Evolutionary conservation across 2,888 invertebrate genomes (phyloP).

Genomic region (Adela reaumurella): DNA sequence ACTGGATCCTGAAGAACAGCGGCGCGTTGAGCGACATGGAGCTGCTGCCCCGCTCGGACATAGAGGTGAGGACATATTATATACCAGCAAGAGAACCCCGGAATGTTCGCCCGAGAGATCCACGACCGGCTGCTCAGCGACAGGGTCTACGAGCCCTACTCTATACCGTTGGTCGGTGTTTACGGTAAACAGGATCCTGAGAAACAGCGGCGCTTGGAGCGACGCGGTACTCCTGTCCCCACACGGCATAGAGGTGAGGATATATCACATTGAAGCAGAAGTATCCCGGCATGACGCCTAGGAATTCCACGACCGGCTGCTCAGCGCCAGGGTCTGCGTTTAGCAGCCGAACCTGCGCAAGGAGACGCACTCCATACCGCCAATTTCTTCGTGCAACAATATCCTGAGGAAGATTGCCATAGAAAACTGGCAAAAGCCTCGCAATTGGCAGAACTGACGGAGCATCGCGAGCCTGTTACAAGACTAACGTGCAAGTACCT

Average conservation of each 20-base stretch:
- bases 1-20: constrained; percentile 86
- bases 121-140: constrained; percentile 84
- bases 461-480: no score
- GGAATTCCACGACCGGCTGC: constrained; percentile 90
- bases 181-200: constrained; percentile 88
- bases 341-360: no score
- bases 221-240: constrained; percentile 42
- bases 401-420: constrained; percentile 89
- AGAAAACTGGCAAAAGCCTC: no score
- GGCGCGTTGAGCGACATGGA: constrained; percentile 74
- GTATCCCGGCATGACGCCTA: constrained; percentile 94
- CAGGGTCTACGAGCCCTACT: constrained; percentile 85
- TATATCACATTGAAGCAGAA: no score
- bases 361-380: constrained; percentile 88
- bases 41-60: background rate
- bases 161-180: constrained; percentile 92
- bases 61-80: no score
- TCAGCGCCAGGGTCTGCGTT: constrained; percentile 88
- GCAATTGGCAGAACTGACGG: no score
- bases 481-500: no score
- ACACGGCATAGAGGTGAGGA: constrained; percentile 53
- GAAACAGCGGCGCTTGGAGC: constrained; percentile 82
- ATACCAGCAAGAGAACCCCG: no score
- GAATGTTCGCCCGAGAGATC: no score
- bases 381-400: constrained; percentile 91